These are phyloP conservation scores for Laterallus jamaicensis DNA, from an alignment of 2,113 vertebrate genomes.

Conservation along the genomic window DNA sequence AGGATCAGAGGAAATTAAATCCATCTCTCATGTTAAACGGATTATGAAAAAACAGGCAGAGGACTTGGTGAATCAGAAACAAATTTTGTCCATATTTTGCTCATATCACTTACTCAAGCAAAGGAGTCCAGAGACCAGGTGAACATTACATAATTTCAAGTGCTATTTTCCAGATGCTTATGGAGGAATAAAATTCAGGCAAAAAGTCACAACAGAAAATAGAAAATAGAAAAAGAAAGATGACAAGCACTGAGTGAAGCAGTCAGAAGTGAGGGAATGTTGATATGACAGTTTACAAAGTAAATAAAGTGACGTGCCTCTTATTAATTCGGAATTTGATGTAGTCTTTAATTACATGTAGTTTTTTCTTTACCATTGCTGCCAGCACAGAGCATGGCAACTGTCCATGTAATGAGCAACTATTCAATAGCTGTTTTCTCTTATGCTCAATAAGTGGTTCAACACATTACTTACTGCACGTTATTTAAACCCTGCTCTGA, in stretches of 20 bases:
- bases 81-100: neutral
- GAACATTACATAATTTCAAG: neutral
- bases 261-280: neutral
- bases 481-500: slow-evolving; percentile 30
- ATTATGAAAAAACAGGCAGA: neutral
- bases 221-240: neutral
- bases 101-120: neutral
- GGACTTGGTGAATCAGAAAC: neutral
- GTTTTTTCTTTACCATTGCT: neutral
- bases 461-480: neutral
- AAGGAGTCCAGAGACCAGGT: neutral
- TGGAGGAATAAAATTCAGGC: neutral
- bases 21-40: neutral
- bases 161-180: neutral
- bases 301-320: neutral
- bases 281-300: neutral
- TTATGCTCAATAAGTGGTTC: slow-evolving; percentile 3
- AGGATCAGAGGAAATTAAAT: neutral
- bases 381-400: neutral
- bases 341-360: slow-evolving; percentile 6
- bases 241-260: neutral
- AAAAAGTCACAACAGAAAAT: neutral
- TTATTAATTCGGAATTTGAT: neutral
- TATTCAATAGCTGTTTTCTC: slow-evolving; percentile 26
- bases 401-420: neutral